A percentile compares a stretch with the other conserved stretches of the same genome.
Evolutionary conservation across 1,140 invertebrate genomes (phyloP).

Genomic region (Drosophila orosa): DNA sequence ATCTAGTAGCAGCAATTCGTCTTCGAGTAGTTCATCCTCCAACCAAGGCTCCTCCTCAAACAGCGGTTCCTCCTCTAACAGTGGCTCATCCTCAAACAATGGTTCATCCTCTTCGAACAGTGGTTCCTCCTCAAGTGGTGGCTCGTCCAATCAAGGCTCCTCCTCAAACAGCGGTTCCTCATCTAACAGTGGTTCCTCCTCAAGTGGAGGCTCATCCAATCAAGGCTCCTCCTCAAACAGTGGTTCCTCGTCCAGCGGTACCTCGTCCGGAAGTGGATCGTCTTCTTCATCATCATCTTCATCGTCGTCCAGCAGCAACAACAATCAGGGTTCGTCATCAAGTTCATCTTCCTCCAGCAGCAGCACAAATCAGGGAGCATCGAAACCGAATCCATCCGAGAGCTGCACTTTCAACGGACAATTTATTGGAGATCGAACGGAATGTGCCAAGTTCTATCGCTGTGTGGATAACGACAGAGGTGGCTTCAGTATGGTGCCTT

Average conservation of each 20-base stretch:
- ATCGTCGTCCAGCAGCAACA: conserved; percentile 30
- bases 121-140: conserved; percentile 15
- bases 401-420: conserved; percentile 84
- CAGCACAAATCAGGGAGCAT: conserved; percentile 15
- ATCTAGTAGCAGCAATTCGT: conserved; percentile 45
- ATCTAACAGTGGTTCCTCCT: conserved; percentile 16
- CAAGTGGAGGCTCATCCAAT: conserved; percentile 5
- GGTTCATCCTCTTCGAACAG: conserved; percentile 11
- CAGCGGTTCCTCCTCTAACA: conserved; percentile 9
- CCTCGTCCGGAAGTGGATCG: conserved; percentile 11
- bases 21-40: conserved; percentile 45
- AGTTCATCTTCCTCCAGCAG: conserved; percentile 34
- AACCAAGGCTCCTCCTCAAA: conserved; percentile 27
- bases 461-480: conserved; percentile 87
- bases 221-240: conserved; percentile 18
- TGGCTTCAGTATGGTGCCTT: conserved; percentile 86
- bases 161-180: conserved; percentile 5
- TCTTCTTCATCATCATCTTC: conserved; percentile 1
- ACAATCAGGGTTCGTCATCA: conserved; percentile 41
- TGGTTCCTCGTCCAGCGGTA: conserved; percentile 2
- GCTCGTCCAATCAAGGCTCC: conserved; percentile 6
- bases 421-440: conserved; percentile 86
- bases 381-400: conserved; percentile 58
- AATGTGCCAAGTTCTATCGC: conserved; percentile 89
- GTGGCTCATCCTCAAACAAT: not conserved